Conservation (phyloP, 2,113 vertebrate species). For the Candoia aspera region DNA sequence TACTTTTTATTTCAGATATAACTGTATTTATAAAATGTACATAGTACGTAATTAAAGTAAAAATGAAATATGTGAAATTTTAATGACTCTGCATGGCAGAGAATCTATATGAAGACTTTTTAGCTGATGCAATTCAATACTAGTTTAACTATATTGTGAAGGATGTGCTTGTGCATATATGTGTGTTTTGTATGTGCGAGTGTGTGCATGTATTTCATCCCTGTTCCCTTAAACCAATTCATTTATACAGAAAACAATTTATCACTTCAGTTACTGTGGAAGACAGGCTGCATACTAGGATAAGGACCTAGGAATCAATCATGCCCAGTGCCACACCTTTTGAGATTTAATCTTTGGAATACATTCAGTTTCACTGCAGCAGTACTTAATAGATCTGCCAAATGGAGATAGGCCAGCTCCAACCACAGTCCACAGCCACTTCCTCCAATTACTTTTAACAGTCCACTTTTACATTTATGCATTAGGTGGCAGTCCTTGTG, state of each 20-base stretch:
- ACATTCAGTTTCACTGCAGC: neutral
- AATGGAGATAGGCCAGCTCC: neutral
- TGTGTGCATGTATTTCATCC: neutral
- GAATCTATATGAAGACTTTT: neutral
- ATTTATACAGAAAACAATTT: neutral
- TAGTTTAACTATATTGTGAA: neutral
- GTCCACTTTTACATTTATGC: neutral
- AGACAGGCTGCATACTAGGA: neutral
- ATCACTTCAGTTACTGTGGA: neutral
- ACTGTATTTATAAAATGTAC: neutral
- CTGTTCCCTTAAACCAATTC: neutral
- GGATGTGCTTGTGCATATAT: neutral
- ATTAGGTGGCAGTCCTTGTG: neutral
- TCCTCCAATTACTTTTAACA: neutral
- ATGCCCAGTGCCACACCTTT: neutral
- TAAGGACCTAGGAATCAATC: neutral
- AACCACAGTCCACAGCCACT: neutral
- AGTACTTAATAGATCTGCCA: neutral
- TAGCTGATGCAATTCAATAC: neutral
- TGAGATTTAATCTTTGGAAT: neutral
- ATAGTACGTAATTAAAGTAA: constrained; percentile 2
- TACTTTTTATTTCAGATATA: constrained; percentile 3
- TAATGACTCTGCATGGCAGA: constrained; percentile 16
- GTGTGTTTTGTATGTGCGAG: neutral
- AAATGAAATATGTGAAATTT: neutral